Conservation (phyloP, 1,140 invertebrate genomes). For the Brachionus paranguensis region DNA sequence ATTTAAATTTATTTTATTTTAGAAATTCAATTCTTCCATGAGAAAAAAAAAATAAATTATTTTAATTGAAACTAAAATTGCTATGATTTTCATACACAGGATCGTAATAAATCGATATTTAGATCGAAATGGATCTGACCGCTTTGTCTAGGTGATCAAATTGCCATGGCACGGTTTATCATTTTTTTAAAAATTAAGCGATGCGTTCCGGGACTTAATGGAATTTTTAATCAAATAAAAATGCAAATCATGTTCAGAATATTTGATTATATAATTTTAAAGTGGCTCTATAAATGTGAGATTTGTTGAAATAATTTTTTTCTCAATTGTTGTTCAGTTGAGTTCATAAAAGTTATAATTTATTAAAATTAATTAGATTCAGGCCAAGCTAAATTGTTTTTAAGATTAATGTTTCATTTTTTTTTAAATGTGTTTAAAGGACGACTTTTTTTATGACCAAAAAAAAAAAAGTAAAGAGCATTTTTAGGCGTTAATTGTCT, state of each 20-base stretch:
- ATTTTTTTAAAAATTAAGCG: background rate
- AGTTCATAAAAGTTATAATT: background rate
- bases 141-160: background rate
- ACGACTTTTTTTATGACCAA: background rate
- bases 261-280: background rate
- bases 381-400: background rate
- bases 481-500: background rate
- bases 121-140: background rate
- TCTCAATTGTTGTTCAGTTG: background rate
- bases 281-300: background rate
- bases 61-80: background rate
- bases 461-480: background rate
- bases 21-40: background rate
- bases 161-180: background rate
- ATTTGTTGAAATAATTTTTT: background rate
- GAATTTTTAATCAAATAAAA: background rate
- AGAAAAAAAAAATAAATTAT: background rate
- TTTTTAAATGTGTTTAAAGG: background rate
- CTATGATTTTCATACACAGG: background rate
- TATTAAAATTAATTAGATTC: background rate
- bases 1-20: background rate
- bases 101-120: background rate
- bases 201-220: background rate
- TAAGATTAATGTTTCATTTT: background rate
- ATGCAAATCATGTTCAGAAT: background rate